Evolutionary conservation across 2,113 vertebrate species (phyloP), one percentile per base, ranked within the genome.

Genomic region (Prionailurus bengalensis): DNA sequence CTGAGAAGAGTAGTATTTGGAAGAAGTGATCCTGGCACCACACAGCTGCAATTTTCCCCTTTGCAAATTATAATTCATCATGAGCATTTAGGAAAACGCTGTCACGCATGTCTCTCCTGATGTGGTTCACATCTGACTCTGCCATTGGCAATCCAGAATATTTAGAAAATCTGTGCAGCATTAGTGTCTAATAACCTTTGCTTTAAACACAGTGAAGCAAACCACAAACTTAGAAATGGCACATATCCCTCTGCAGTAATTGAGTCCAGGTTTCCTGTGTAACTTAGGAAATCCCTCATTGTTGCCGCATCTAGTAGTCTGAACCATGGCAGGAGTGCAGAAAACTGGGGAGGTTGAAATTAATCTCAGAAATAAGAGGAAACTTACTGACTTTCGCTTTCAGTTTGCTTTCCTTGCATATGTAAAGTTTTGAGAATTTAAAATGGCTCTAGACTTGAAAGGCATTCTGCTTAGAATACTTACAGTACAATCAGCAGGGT

Each of bases 31-130:
- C 68, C 93, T 97, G 93, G 58, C 51, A 84, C 68, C 88, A 81
- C 16, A 76, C 12, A 94, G 70, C 80, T 97, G 51, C 63, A 88
- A 65, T 90, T 91, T 91, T 97, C 90, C 65, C 48, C 68, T 92
- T 51, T 53, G 42, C 55, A 70, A 93, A 74, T 95, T 95, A 65
- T 17, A 84, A 90, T 80, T 92, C 88, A 95, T 73, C 63, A 29
- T 0, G 25, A 45, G 80, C 79, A 86, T 51, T 94, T 94, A 66
- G 88, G 80, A 66, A 81, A 88, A 61, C 0, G 0, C 65, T 70
- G 39, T 81, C 80, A 96, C 5, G 15, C 80, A 66, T 63, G 80
- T 91, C 78, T 97, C 88, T 95, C 80, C 88, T 51, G 79, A 87
- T 92, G 74, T 39, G 87, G 48, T 53, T 80, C 70, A 51, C 84